A percentile compares a stretch with the other conserved stretches of the same genome.
phyloP scores from a whole-genome alignment of 2,888 invertebrate genomes.

The Plebejus argus region DNA sequence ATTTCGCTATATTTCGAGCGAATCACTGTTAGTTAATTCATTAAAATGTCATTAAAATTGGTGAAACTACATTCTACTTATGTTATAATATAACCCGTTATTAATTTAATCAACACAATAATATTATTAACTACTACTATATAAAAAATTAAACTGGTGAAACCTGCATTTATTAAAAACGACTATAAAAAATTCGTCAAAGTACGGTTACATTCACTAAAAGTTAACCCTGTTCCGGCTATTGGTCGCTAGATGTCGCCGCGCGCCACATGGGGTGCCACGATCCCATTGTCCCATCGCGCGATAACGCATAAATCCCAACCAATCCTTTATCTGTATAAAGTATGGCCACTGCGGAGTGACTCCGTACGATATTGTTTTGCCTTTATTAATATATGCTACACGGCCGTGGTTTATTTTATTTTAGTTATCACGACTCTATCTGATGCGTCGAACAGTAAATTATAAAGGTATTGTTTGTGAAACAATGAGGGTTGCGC shows the following conservation, averaged over 20 bases:
- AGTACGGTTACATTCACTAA: constrained; percentile 52
- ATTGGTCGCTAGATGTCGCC: constrained; percentile 47
- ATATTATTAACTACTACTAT: too few relatives aligned
- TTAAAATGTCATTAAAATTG: too few relatives aligned
- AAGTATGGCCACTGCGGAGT: constrained; percentile 80
- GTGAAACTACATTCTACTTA: too few relatives aligned
- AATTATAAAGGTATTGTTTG: constrained; percentile 78
- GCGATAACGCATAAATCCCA: constrained; percentile 78
- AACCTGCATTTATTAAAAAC: not conserved
- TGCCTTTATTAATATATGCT: constrained; percentile 81
- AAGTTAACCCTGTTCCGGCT: constrained; percentile 66
- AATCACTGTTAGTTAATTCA: too few relatives aligned
- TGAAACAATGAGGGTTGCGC: constrained; percentile 39
- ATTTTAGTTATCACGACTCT: constrained; percentile 81
- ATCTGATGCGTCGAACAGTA: constrained; percentile 77
- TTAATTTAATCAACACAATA: too few relatives aligned
- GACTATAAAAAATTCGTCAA: not conserved
- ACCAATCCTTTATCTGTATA: constrained; percentile 78
- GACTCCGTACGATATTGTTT: constrained; percentile 78
- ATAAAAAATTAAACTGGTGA: too few relatives aligned
- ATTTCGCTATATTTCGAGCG: too few relatives aligned
- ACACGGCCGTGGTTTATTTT: constrained; percentile 70
- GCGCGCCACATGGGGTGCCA: constrained; percentile 78
- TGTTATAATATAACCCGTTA: too few relatives aligned
- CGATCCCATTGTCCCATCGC: constrained; percentile 78